Evolutionary conservation across 2,113 vertebrate species (phyloP).

Genomic region (Bucco capensis): DNA sequence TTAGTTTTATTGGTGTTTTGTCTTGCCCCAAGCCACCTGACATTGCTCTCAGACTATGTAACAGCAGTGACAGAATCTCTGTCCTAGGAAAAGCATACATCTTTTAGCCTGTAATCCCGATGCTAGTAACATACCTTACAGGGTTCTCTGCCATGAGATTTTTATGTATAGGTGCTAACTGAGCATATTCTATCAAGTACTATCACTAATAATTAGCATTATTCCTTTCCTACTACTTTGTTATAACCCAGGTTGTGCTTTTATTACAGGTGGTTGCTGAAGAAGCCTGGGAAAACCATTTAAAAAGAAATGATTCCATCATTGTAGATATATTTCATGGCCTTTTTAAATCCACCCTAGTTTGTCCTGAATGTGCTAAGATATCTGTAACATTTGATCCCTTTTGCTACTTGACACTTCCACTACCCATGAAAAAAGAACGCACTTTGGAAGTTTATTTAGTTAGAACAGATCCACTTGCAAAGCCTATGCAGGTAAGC

Average conservation of each 20-base stretch:
- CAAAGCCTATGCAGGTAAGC: constrained; percentile 92
- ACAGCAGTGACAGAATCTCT: not conserved
- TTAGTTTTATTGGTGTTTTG: not conserved
- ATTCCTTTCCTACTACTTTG: not conserved
- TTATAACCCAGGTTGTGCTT: constrained; percentile 5
- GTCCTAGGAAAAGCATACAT: not conserved
- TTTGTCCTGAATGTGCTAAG: constrained; percentile 94
- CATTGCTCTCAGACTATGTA: not conserved
- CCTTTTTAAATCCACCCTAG: constrained; percentile 97
- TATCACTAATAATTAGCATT: not conserved
- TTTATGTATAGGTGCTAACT: not conserved
- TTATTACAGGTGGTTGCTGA: constrained; percentile 91
- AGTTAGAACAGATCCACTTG: constrained; percentile 89
- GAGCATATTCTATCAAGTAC: not conserved
- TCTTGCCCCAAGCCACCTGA: not conserved
- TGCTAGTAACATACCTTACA: not conserved
- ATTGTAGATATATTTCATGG: constrained; percentile 99
- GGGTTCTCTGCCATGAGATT: not conserved
- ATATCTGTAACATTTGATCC: constrained; percentile 98
- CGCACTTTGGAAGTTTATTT: constrained; percentile 94
- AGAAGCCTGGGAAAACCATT: constrained; percentile 98
- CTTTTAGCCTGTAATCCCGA: not conserved
- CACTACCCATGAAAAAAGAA: constrained; percentile 97
- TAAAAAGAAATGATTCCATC: constrained; percentile 98
- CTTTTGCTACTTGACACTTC: constrained; percentile 97